Base-by-base conservation (phyloP, 2,888 invertebrate genomes). In the Spodoptera picta region DNA sequence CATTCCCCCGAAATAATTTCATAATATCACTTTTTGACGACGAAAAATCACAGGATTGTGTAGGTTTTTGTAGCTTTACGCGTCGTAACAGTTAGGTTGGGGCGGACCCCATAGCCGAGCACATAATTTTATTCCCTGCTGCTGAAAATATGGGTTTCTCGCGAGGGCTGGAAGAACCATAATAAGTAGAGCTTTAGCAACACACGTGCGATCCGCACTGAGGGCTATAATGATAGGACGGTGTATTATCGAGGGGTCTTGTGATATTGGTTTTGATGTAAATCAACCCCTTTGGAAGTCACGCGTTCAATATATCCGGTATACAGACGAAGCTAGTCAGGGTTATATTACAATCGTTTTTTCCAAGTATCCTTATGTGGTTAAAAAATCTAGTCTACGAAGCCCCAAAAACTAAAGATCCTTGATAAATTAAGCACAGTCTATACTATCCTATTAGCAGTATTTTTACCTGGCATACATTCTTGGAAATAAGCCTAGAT, bases 121-220 rank as follows among this genome's bases (percentile, higher is more conserved):
- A 74, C 80, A 80, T 83, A 81, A 85, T 80, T 81, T 83, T 82
- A 81, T 79, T 75, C 81, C 82, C 80, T 78, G 73, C 56, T 73
- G 45, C 67, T 66, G 74, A 79, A 81, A 80, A 77, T 71, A 63
- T 78, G 70, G 68, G 68, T 60, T 69, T 62, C 65, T 77, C 65
- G 51, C 69, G 75, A 81, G 83, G 83, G 83, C 73, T 76, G 75
- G 76, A 77, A 77, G 81, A 73, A 72, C 81, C 80, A 80, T 62
- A 67, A 71, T 73, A 71, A 24, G 69, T 62, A 71, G 82, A 69
- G 69, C 80, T 53, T 56, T 55, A 53, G 42, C 47, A 51, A 56
- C 63, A 65, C 51, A 64, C 67, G 50, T 54, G 60, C 64, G 62
- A 68, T 68, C 59, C 63, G 55, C 55, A 58, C 24, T 57, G 49